These are phyloP conservation scores for Axinella damicornis DNA, from an alignment of 37 sponge, comb jelly and placozoan genomes.

Conservation along the genomic window DNA sequence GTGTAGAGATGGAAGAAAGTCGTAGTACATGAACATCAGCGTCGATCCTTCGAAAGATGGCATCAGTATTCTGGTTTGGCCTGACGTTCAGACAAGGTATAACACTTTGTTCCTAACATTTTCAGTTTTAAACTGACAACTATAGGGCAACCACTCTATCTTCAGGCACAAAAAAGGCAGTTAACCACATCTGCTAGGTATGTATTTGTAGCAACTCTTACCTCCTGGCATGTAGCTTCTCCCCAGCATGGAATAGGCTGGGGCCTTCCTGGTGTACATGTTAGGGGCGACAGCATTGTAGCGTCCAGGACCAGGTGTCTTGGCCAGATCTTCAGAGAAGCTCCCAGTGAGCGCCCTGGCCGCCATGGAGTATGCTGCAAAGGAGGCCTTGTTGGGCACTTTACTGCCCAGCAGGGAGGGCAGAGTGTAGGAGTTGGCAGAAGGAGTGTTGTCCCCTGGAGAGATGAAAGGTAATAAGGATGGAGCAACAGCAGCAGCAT, in stretches of 20 bases:
- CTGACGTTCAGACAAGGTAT: no score
- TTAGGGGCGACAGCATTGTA: constrained; percentile 78
- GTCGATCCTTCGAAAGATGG: no score
- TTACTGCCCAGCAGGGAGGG: constrained; percentile 89
- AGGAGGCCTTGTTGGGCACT: constrained; percentile 83
- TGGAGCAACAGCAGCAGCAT: no score
- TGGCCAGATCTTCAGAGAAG: constrained; percentile 95
- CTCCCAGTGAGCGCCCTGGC: constrained; percentile 77
- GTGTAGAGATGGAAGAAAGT: not conserved
- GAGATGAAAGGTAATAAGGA: no score
- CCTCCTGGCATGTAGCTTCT: constrained; percentile 87
- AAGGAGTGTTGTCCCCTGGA: constrained; percentile 91
- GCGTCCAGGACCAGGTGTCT: constrained; percentile 96
- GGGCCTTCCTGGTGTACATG: constrained; percentile 70
- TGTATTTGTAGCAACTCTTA: no score
- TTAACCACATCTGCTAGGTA: no score
- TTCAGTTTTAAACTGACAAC: no score
- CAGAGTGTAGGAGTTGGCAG: constrained; percentile 95
- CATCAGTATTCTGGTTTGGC: no score
- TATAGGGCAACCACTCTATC: no score
- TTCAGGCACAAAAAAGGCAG: no score
- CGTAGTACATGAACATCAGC: no score
- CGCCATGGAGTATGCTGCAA: constrained; percentile 91
- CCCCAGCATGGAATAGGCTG: constrained; percentile 96
- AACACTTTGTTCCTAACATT: no score